phyloP scores from a whole-genome alignment of 2,888 invertebrate genomes.

The Ectemnius cavifrons region DNA sequence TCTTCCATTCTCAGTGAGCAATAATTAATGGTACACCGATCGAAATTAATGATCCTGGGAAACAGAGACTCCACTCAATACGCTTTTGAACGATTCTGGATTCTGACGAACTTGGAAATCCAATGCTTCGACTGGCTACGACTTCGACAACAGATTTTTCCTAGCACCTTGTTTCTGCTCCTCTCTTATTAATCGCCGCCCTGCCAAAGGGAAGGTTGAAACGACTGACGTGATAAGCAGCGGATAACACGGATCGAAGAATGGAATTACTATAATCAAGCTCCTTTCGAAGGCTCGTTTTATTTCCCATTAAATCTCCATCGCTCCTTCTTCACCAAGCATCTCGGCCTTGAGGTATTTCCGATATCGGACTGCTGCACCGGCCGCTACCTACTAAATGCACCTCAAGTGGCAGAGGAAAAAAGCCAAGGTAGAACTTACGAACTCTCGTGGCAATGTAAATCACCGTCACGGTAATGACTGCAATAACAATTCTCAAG shows the following conservation, averaged over 20 bases:
- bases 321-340: conserved; percentile 23
- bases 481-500: no score
- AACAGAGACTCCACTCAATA: neutral
- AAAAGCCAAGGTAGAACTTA: neutral
- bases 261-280: conserved; percentile 54
- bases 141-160: neutral
- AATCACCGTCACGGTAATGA: no score
- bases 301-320: conserved; percentile 52
- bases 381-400: neutral
- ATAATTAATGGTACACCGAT: conserved; percentile 12
- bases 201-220: conserved; percentile 38
- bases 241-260: conserved; percentile 51
- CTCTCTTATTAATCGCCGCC: conserved; percentile 24
- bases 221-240: conserved; percentile 35
- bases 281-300: conserved; percentile 29
- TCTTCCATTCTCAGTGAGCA: neutral
- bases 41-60: neutral
- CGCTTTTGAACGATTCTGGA: neutral
- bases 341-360: conserved; percentile 49
- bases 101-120: neutral
- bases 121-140: neutral
- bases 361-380: conserved; percentile 29
- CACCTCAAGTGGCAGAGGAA: neutral
- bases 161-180: neutral
- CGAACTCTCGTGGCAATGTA: no score